Conservation (phyloP, 2,888 invertebrate species). For the Rotaria socialis region DNA sequence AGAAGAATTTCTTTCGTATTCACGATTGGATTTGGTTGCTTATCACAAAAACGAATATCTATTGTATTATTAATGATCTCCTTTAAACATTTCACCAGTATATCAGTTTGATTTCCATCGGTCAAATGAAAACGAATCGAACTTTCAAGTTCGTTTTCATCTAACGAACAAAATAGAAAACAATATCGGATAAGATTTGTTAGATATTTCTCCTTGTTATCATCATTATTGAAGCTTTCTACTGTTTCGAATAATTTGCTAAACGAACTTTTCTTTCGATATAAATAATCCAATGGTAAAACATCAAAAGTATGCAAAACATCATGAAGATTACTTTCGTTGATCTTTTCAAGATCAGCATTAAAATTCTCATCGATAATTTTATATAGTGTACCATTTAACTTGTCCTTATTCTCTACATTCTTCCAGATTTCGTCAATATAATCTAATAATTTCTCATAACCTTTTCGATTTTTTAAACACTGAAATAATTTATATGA, state of each 20-base stretch:
- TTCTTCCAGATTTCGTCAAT: neutral
- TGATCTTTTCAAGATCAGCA: neutral
- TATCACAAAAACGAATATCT: no score
- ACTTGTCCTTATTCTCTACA: neutral
- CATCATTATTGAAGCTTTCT: neutral
- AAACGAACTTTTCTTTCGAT: neutral
- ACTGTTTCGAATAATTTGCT: neutral
- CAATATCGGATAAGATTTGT: neutral
- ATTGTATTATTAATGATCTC: no score
- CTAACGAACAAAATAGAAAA: neutral
- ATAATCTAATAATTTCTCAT: neutral
- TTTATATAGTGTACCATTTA: neutral
- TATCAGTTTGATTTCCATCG: neutral
- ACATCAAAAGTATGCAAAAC: neutral
- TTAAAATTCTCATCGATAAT: neutral
- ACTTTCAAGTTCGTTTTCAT: neutral
- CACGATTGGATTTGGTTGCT: no score
- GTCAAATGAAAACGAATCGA: neutral
- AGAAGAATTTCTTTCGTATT: no score
- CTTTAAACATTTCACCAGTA: neutral
- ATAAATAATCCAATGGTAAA: neutral
- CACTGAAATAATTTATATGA: no score
- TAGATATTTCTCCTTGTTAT: neutral
- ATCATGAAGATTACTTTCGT: neutral
- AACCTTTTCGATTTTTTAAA: neutral